These are phyloP conservation scores for Enteromius mattozi DNA, from an alignment of 2,797 vertebrate species.

Conservation along the genomic window DNA sequence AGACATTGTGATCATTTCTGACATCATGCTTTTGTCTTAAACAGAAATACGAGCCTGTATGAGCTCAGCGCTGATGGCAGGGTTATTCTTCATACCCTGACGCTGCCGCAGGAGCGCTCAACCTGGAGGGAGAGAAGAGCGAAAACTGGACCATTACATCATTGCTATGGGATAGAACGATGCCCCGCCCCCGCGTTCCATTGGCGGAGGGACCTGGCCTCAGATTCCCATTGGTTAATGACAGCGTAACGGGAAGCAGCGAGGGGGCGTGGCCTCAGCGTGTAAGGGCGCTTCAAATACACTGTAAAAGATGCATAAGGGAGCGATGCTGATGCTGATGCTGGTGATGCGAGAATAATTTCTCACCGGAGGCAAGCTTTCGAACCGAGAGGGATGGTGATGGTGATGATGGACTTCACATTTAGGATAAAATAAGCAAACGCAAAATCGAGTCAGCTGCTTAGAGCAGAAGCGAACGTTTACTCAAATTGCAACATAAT, in stretches of 20 bases:
- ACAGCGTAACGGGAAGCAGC: conserved; percentile 22
- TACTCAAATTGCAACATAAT: background rate
- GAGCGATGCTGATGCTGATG: conserved; percentile 35
- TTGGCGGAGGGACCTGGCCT: conserved; percentile 53
- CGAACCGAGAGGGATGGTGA: background rate
- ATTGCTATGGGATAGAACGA: conserved; percentile 54
- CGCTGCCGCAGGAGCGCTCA: conserved; percentile 60
- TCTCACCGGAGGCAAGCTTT: conserved; percentile 11
- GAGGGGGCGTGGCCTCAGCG: conserved; percentile 58
- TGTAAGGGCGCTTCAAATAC: conserved; percentile 66
- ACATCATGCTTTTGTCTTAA: conserved; percentile 7
- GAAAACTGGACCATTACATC: conserved; percentile 69
- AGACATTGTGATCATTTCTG: background rate
- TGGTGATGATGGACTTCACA: background rate
- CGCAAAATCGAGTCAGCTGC: background rate
- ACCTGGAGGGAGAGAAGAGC: conserved; percentile 48
- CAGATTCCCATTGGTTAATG: conserved; percentile 60
- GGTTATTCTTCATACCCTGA: conserved; percentile 44
- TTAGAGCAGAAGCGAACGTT: background rate
- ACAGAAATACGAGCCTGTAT: conserved; percentile 16
- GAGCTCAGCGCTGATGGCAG: conserved; percentile 52
- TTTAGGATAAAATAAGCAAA: background rate
- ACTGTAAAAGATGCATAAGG: conserved; percentile 45
- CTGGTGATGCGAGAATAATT: conserved; percentile 15
- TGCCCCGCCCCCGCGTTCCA: conserved; percentile 46